Conservation (phyloP, 2,888 invertebrate genomes). For the Erebia aethiops region DNA sequence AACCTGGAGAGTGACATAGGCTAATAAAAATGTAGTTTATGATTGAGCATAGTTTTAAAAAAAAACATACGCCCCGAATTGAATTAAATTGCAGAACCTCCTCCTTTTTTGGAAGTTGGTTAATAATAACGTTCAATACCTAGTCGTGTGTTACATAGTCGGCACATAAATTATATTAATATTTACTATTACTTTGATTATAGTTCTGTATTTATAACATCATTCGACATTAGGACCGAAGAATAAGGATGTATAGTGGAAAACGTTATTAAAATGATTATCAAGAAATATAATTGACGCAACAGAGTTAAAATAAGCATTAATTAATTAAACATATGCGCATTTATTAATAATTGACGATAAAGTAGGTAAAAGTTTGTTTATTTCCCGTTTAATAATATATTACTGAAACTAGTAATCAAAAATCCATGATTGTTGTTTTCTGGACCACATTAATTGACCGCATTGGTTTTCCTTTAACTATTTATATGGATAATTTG, state of each 20-base stretch:
- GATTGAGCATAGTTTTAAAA: too few species aligned
- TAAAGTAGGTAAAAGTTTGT: not conserved
- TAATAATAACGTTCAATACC: too few species aligned
- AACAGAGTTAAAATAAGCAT: not conserved
- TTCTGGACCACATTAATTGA: too few species aligned
- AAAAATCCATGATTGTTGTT: not conserved
- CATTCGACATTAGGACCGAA: not conserved
- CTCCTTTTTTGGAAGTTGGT: too few species aligned
- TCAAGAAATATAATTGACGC: constrained; percentile 2
- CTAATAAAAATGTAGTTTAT: too few species aligned
- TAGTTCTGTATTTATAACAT: not conserved
- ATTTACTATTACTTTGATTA: too few species aligned
- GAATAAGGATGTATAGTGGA: not conserved
- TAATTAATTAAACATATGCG: not conserved
- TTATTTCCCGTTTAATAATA: not conserved
- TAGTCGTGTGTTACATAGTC: too few species aligned
- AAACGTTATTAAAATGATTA: constrained; percentile 3
- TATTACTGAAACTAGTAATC: not conserved
- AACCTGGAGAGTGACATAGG: too few species aligned
- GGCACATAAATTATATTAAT: too few species aligned
- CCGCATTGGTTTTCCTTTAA: constrained; percentile 4
- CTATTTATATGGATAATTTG: not conserved
- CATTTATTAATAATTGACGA: not conserved
- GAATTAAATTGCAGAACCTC: too few species aligned
- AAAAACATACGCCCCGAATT: too few species aligned